Evolutionary conservation across 1,140 invertebrate genomes (phyloP).

Genomic region (Pygmarrhopalites habei): DNA sequence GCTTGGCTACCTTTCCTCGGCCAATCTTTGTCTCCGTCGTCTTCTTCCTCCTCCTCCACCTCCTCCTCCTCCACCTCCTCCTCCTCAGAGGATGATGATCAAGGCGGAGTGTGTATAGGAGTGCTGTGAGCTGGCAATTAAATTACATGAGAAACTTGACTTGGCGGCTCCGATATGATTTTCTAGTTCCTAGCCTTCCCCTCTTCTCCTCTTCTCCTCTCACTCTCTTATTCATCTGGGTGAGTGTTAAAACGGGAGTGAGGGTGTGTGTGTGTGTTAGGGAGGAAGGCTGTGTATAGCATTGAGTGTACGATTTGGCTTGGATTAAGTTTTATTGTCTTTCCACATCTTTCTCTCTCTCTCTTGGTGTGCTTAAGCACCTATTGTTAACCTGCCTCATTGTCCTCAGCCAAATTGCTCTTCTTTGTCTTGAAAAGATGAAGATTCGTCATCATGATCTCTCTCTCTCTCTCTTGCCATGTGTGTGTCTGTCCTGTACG

Average conservation of each 20-base stretch:
- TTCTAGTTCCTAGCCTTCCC: too few species aligned
- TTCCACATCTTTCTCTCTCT: neutral
- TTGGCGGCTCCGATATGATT: too few species aligned
- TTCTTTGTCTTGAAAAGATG: constrained; percentile 8
- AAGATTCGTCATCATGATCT: constrained; percentile 8
- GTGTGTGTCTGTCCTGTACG: neutral
- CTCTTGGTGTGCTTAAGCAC: constrained; percentile 12
- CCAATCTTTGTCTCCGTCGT: too few species aligned
- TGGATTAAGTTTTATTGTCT: constrained; percentile 17
- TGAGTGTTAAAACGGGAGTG: neutral
- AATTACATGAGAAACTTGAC: too few species aligned
- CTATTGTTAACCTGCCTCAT: constrained; percentile 9
- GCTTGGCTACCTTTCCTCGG: too few species aligned
- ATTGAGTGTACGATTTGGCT: constrained; percentile 1
- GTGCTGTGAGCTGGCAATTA: too few species aligned
- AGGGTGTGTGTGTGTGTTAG: neutral
- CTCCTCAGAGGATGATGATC: too few species aligned
- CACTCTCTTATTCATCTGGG: neutral
- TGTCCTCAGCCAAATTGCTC: constrained; percentile 14
- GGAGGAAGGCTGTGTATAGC: neutral
- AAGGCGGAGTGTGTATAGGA: too few species aligned
- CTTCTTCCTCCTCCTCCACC: too few species aligned
- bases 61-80: too few species aligned
- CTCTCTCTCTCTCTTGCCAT: neutral
- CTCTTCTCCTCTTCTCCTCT: too few species aligned